Base-by-base conservation (phyloP, 1,140 invertebrate species). In the Drosophila kohkoa region DNA sequence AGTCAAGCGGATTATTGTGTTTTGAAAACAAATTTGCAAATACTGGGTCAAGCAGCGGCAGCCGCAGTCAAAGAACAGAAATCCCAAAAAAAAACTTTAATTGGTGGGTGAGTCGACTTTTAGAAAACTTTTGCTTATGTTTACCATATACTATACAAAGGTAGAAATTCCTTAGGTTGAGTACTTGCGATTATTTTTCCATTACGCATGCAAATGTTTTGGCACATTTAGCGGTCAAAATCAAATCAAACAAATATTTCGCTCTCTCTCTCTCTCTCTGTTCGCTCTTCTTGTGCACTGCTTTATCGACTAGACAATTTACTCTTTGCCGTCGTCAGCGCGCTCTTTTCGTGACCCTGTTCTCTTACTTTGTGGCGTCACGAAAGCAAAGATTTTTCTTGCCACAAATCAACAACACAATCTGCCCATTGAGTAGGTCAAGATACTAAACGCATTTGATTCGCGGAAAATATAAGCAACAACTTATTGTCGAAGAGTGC, bases 381-480 rank as follows among this genome's bases (percentile, higher is more conserved):
- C 45, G 38, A 66, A 64, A 57, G 67, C 46, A 86, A 71, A 69
- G 55, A 64, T 75, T 75, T 64, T 45, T 41, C 43, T 1, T 45
- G 46, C 28, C 55, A 63, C 70, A 81, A 86, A 86, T 83, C 78
- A 81, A 68, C 60, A 74, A 73, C 69, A 48, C 73, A 82, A 77
- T 70, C 59, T 7, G 77, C 55, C 63, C 63, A 59, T 86, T 86
- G 81, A 86, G 82, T 71, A 85, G 82, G 82, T 87, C 82, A 86
- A 76, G 82, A 87, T 69, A 76, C 79, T 87, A 79, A 82, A 75
- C 82, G 67, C 82, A 82, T 86, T 79, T 68, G 67, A 28, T 64
- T 69, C 59, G 43, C 30, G 28, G 51, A 16, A 58, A 70, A 55
- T 81, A 70, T 68, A 57, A 64, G 82, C 78, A 64, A 78, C 77